Base-by-base conservation (phyloP, 2,888 invertebrate species). In the Pasiphila rectangulata region DNA sequence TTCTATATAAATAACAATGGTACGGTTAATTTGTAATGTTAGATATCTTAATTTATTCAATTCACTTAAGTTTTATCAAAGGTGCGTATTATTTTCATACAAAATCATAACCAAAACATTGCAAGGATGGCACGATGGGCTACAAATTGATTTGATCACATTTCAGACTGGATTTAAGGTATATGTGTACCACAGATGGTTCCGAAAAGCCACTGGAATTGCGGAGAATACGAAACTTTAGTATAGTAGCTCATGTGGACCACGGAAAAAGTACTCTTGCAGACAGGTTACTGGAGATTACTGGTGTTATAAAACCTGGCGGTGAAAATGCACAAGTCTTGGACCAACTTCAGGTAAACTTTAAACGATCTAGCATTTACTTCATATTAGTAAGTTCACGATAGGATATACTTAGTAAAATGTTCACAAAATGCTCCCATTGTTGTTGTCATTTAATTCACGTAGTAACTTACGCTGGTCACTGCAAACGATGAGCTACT, bases 211-310 rank as follows among this genome's bases (percentile, higher is more conserved):
- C 45, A 15, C 46, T 74, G 32, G 76, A 82, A 24, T 68, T 75
- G n/a, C 68, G 59, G 25, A 79, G 69, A 56, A 96, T 98, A 29
- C 90, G 98, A 46, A 98, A 98, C 78, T 98, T 98, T 72, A 95
- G 98, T 79, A 98, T 99, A 66, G 97, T 99, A 54, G 99, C 99
- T n/a, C 99, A 99, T 83, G 96, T 99, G 1, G 99, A 99, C 79
- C 99, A 99, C 89, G 99, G 99, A 0, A 99, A 99, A 87, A 97
- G 97, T 78, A 99, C 99, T 0, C 83, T 99, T 46, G 98, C 99
- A 0, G 99, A 99, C 77, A 90, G 99, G 44, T 79, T 99, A n/a
- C 80, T 99, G 7, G 98, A 99, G 91, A 82, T 95, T 42, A 97
- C 98, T 10, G 98, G 98, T 57, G 93, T 93, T 0, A 92, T 95